phyloP scores from a whole-genome alignment of 2,797 vertebrate species.

The Yasuhikotakia modesta region DNA sequence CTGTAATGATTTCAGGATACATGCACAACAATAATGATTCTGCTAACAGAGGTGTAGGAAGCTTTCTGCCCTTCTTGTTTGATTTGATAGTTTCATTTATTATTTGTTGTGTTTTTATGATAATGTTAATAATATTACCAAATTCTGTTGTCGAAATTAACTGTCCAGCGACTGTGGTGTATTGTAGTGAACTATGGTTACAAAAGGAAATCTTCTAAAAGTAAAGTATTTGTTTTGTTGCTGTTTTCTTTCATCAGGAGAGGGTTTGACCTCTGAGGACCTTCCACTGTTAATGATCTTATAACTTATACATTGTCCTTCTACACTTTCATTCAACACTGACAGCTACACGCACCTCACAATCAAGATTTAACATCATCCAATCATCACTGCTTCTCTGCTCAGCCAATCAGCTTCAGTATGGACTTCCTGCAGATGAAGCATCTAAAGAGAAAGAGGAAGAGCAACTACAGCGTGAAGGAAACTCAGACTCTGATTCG shows the following conservation, averaged over 20 bases:
- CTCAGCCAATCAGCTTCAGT: slow-evolving; percentile 46
- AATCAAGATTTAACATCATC: neutral
- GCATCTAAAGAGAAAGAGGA: slow-evolving; percentile 91
- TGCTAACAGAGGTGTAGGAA: too few species aligned
- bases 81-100: too few species aligned
- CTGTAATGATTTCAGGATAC: neutral
- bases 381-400: neutral
- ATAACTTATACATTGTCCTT: neutral
- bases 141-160: neutral
- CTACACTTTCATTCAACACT: neutral
- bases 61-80: too few species aligned
- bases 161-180: neutral
- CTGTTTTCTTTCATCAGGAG: neutral
- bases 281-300: neutral
- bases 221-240: neutral
- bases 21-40: neutral
- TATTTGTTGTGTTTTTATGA: too few species aligned
- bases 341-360: neutral
- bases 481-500: slow-evolving; percentile 92
- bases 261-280: slow-evolving; percentile 1
- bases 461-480: slow-evolving; percentile 95
- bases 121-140: too few species aligned
- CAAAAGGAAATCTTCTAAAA: neutral
- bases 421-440: slow-evolving; percentile 85
- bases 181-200: neutral